Conservation (phyloP, 2,888 invertebrate genomes). For the Leptopilina syphax region DNA sequence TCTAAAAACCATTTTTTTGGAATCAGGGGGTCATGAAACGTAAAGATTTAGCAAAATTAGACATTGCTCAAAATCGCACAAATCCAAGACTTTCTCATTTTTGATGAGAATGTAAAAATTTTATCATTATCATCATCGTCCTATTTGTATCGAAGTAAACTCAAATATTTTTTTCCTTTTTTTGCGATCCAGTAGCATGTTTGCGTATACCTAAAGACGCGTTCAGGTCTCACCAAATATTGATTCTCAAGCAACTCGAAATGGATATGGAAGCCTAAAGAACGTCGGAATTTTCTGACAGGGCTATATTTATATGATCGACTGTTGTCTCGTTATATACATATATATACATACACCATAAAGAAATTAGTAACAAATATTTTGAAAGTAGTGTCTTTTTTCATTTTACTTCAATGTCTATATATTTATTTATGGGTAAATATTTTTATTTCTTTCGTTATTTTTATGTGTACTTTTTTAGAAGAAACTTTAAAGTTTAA, state of each 20-base stretch:
- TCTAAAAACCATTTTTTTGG: too few relatives aligned
- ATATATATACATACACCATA: too few relatives aligned
- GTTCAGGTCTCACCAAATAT: slow-evolving; percentile 66
- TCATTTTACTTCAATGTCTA: not conserved
- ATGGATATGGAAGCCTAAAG: slow-evolving; percentile 75
- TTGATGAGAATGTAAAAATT: too few relatives aligned
- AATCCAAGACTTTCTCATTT: too few relatives aligned
- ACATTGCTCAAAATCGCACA: too few relatives aligned
- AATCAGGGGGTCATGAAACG: too few relatives aligned
- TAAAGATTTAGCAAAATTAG: too few relatives aligned
- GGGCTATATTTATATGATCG: slow-evolving; percentile 43
- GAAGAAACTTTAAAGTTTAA: too few relatives aligned
- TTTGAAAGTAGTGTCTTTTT: not conserved
- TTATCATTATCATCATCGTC: too few relatives aligned
- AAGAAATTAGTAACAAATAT: slow-evolving; percentile 8
- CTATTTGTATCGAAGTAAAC: too few relatives aligned
- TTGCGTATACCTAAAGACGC: slow-evolving; percentile 54
- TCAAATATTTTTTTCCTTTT: not conserved
- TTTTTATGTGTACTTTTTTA: not conserved
- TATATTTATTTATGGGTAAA: too few relatives aligned
- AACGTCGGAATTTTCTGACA: slow-evolving; percentile 74
- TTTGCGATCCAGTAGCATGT: slow-evolving; percentile 52
- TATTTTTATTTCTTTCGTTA: too few relatives aligned
- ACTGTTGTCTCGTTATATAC: slow-evolving; percentile 3
- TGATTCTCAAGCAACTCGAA: slow-evolving; percentile 73